A percentile compares a stretch with the other conserved stretches of the same genome.
Conservation (phyloP, 2,797 vertebrate genomes). For the Mycteria americana region DNA sequence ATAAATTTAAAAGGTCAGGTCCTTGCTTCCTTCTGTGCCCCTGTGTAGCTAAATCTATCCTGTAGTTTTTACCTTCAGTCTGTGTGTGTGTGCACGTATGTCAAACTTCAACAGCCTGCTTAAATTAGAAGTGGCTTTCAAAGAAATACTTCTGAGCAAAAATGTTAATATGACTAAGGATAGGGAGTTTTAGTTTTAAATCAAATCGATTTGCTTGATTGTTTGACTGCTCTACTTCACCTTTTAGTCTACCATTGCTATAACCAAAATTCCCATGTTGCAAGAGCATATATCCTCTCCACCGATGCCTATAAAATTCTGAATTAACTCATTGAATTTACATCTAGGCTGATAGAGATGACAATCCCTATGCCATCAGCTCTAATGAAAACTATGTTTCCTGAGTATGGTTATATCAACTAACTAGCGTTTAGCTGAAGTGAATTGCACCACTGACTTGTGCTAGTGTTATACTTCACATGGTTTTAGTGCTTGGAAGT, state of each 20-base stretch:
- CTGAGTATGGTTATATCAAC: background rate
- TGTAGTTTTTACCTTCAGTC: background rate
- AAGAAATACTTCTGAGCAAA: background rate
- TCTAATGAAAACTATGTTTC: background rate
- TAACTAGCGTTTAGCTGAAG: background rate
- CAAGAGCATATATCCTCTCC: background rate
- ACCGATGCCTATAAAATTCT: background rate
- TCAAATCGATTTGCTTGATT: background rate
- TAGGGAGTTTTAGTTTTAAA: background rate
- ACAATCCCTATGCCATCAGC: background rate
- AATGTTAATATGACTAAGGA: background rate
- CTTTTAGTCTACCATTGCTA: background rate
- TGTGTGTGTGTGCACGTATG: background rate
- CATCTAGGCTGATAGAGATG: background rate
- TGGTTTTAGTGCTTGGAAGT: background rate
- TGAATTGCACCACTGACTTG: background rate
- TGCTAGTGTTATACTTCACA: background rate
- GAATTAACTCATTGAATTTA: background rate
- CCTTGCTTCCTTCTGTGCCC: background rate
- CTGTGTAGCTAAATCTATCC: background rate
- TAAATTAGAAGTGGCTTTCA: background rate
- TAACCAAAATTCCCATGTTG: background rate
- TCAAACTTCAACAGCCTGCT: background rate
- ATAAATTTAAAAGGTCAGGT: background rate
- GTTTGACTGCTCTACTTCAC: background rate